These are phyloP conservation scores for Aphelenchoides avenae DNA, from an alignment of 1,140 invertebrate genomes.

Conservation along the genomic window DNA sequence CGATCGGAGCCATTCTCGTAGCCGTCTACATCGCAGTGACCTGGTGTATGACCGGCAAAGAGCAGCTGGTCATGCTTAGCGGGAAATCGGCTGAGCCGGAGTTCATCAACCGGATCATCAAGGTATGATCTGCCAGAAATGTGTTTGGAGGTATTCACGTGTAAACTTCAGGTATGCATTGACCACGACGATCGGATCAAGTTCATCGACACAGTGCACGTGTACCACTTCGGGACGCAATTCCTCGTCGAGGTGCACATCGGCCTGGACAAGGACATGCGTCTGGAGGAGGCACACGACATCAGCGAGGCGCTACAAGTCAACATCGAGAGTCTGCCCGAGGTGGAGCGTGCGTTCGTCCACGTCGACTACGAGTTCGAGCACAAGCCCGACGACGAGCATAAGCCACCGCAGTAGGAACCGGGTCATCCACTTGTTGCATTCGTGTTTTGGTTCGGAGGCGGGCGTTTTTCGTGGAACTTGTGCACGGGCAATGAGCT, in stretches of 20 bases:
- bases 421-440: too few species aligned
- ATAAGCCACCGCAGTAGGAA: constrained; percentile 29
- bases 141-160: background rate
- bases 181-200: constrained; percentile 60
- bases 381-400: constrained; percentile 37
- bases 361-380: constrained; percentile 63
- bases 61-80: constrained; percentile 48
- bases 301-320: constrained; percentile 62
- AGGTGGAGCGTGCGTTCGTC: constrained; percentile 64
- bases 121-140: constrained; percentile 19
- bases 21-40: constrained; percentile 45
- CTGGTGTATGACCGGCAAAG: constrained; percentile 49
- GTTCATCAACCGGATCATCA: constrained; percentile 57
- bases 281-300: constrained; percentile 60
- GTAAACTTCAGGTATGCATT: constrained; percentile 44
- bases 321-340: constrained; percentile 60
- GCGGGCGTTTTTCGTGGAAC: too few species aligned
- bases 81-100: constrained; percentile 54
- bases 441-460: too few species aligned
- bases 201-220: constrained; percentile 62
- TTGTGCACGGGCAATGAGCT: too few species aligned
- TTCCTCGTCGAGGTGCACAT: constrained; percentile 57
- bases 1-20: constrained; percentile 61
- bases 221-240: constrained; percentile 63
- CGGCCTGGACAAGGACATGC: constrained; percentile 59